Percentiles rank a stretch among this genome's conserved stretches.
phyloP scores from a whole-genome alignment of 2,113 vertebrate species.

The Marcusenius ussheri region DNA sequence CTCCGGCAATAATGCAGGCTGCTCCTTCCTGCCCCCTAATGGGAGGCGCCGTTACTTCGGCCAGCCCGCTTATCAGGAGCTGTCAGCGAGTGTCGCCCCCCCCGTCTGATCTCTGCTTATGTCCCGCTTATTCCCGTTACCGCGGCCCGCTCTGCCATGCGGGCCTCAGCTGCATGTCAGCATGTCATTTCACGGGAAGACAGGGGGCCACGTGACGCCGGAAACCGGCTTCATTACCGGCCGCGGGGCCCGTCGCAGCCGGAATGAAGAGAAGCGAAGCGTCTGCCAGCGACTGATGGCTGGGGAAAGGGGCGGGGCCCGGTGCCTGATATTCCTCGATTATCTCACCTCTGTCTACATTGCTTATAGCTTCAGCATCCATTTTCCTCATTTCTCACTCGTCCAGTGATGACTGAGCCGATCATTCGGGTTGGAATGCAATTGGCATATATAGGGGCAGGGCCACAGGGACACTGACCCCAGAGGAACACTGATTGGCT shows the following conservation, averaged over 20 bases:
- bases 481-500: background rate
- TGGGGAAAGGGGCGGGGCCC: background rate
- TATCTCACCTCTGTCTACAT: background rate
- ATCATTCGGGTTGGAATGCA: background rate
- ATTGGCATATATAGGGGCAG: background rate
- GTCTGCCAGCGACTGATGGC: background rate
- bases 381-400: background rate
- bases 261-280: background rate
- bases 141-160: slow-evolving; percentile 31
- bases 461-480: background rate
- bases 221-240: background rate
- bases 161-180: slow-evolving; percentile 53
- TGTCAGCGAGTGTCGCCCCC: slow-evolving; percentile 16
- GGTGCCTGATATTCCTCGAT: background rate
- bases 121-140: slow-evolving; percentile 56
- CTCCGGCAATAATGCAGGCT: background rate
- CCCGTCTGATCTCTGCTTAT: slow-evolving; percentile 40
- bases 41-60: background rate
- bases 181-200: slow-evolving; percentile 42
- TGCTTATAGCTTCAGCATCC: background rate
- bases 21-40: slow-evolving; percentile 13
- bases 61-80: slow-evolving; percentile 23
- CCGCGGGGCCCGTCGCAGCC: background rate
- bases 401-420: background rate
- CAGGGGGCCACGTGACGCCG: slow-evolving; percentile 21